Evolutionary conservation across 1,140 invertebrate species (phyloP), one percentile per base, ranked within the genome.

Genomic region (Aphelinus certus): DNA sequence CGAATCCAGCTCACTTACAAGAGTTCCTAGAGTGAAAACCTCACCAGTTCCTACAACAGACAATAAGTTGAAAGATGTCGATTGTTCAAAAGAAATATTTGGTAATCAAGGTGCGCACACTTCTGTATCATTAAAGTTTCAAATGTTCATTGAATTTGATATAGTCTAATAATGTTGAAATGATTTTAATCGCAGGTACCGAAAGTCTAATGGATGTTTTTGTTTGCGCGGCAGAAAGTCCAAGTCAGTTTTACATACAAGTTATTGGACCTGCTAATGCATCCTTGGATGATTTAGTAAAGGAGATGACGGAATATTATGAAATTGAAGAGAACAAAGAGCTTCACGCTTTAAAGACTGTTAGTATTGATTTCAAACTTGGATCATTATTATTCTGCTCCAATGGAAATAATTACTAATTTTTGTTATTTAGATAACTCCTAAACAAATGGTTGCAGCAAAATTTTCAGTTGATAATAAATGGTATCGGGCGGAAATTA

Each of bases 191-290:
- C 69, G 64, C 63, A 82, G 81, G n/a, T 57, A 67, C n/a, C 69
- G 90, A 92, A 73, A 89, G 90, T 5, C 89, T 89, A 45, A 90
- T 95, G 79, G 92, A 96, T 84, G 93, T 96, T 5, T 96, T 92
- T 86, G 93, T 97, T 1, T 95, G 94, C 1, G 94, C 94, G 1
- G 90, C 95, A 68, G 91, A 92, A 42, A 91, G 90, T n/a, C 94
- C 95, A 9, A 91, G 90, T 1, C 90, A 92, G 46, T 96, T 97
- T 85, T 97, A 95, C 94, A 88, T 96, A 26, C 95, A 97, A 87
- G 90, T 95, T 60, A 88, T 94, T 51, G 92, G 92, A 0, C 88
- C 91, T 1, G 91, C 92, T 80, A 91, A 92, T 3, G 88, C 90
- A 4, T 91, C 93, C 79, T 85, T 96, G 4, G 94, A 96, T 83